These are phyloP conservation scores for Dicerorhinus sumatrensis DNA, from an alignment of 2,113 vertebrate species.

Conservation along the genomic window DNA sequence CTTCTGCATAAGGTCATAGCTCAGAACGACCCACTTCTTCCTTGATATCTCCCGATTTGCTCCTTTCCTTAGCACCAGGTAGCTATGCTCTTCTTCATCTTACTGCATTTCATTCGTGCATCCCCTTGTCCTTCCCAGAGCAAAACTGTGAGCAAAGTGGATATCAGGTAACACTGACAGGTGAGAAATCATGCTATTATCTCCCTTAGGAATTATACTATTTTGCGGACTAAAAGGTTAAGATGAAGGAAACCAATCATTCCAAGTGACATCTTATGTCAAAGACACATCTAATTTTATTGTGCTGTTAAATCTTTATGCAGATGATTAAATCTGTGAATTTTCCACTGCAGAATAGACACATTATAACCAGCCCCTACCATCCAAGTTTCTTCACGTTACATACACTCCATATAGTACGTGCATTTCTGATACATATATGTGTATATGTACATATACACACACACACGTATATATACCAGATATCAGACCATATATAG, in stretches of 20 bases:
- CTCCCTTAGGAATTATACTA: background rate
- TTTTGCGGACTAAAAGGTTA: constrained; percentile 57
- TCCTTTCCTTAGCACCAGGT: background rate
- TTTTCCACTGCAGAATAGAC: constrained; percentile 41
- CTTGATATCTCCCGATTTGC: background rate
- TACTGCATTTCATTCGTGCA: background rate
- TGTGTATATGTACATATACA: background rate
- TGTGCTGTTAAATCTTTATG: constrained; percentile 56
- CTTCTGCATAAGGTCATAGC: background rate
- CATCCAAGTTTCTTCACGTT: background rate
- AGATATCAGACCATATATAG: background rate
- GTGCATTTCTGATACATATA: background rate
- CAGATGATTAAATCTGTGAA: constrained; percentile 57
- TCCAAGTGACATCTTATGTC: constrained; percentile 71
- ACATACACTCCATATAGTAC: background rate
- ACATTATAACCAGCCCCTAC: background rate
- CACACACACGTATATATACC: background rate
- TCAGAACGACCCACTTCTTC: background rate
- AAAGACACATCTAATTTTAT: constrained; percentile 72
- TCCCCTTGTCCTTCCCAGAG: background rate
- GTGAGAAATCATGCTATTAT: background rate
- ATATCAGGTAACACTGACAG: background rate
- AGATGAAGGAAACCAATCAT: constrained; percentile 46
- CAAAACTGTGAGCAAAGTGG: background rate
- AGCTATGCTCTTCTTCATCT: background rate